These are phyloP conservation scores for Schizopygopsis pylzovi DNA, from an alignment of 2,797 vertebrate species.

Conservation along the genomic window DNA sequence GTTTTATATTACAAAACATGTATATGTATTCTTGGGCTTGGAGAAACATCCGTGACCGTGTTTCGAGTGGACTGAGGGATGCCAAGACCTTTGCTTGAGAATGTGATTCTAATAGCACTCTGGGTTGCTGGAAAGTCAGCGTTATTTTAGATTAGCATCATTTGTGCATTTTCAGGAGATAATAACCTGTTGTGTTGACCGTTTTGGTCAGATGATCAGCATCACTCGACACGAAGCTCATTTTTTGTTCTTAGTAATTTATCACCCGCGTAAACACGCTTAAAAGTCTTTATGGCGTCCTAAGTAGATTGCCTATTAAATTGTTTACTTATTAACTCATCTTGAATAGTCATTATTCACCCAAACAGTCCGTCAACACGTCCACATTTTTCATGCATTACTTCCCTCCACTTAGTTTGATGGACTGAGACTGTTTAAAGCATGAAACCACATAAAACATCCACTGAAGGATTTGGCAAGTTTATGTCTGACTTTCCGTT, in stretches of 20 bases:
- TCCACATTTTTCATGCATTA: constrained; percentile 40
- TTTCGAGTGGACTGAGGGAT: constrained; percentile 50
- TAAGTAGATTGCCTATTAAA: constrained; percentile 55
- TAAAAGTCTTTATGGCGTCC: constrained; percentile 27
- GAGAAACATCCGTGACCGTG: constrained; percentile 48
- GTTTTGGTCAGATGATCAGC: constrained; percentile 30
- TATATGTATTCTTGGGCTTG: constrained; percentile 48
- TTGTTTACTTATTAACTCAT: constrained; percentile 59
- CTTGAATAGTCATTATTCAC: constrained; percentile 46
- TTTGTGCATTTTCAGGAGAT: constrained; percentile 14
- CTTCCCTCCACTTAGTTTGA: constrained; percentile 46
- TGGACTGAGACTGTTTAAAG: constrained; percentile 54
- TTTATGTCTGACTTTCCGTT: constrained; percentile 51
- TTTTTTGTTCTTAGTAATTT: not conserved
- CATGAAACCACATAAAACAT: constrained; percentile 53
- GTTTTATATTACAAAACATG: constrained; percentile 56
- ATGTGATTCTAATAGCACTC: constrained; percentile 50
- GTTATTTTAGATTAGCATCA: constrained; percentile 19
- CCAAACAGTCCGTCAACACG: constrained; percentile 36
- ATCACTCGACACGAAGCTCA: constrained; percentile 11
- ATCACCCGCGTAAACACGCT: constrained; percentile 29
- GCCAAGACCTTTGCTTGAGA: constrained; percentile 53
- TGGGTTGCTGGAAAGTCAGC: constrained; percentile 45
- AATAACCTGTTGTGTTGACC: constrained; percentile 14
- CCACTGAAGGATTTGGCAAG: constrained; percentile 47